phyloP scores from a whole-genome alignment of 2,113 vertebrate species.

The Damaliscus lunatus region DNA sequence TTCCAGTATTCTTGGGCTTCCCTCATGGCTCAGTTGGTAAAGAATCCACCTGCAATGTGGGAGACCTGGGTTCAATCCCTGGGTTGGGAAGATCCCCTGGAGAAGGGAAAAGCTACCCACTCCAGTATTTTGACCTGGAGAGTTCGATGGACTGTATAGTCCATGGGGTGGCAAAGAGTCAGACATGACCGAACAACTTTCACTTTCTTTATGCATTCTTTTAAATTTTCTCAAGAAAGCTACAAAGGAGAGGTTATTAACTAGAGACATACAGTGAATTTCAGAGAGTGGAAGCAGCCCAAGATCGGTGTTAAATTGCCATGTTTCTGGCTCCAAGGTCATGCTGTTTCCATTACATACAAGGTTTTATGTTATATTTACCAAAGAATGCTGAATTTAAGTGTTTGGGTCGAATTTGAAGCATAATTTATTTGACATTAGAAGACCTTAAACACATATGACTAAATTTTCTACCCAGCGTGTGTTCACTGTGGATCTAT shows the following conservation, averaged over 20 bases:
- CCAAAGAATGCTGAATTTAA: background rate
- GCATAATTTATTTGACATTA: background rate
- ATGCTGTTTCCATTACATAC: background rate
- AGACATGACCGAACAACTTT: fast-evolving
- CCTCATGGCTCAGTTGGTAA: background rate
- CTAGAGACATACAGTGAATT: background rate
- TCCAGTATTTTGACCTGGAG: background rate
- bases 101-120: background rate
- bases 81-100: background rate
- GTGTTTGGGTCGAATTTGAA: background rate
- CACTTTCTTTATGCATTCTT: background rate
- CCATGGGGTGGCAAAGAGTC: background rate
- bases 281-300: background rate
- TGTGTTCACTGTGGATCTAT: background rate
- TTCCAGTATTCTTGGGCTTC: background rate
- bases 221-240: background rate
- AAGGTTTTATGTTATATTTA: background rate
- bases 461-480: background rate
- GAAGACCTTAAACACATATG: background rate
- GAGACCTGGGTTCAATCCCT: background rate
- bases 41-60: background rate
- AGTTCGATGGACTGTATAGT: background rate
- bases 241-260: background rate
- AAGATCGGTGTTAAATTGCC: background rate
- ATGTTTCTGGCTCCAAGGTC: background rate